Percentiles rank a stretch among this genome's conserved stretches.
Evolutionary conservation across 2,888 invertebrate genomes (phyloP).

Genomic region (Lasioglossum leucozonium): DNA sequence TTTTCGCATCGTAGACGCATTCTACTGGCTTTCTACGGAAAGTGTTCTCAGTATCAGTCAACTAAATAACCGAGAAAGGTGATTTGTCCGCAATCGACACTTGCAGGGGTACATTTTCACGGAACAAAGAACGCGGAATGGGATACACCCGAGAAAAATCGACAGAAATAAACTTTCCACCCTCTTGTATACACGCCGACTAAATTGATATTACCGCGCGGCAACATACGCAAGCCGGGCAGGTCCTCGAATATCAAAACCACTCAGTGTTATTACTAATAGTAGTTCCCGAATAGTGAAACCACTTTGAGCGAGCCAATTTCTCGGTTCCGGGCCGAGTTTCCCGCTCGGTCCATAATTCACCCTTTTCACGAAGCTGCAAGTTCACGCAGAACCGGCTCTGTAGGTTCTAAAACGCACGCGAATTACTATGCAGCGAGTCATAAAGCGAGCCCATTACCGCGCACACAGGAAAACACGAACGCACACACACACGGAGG

Average conservation of each 20-base stretch:
- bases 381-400: slow-evolving; percentile 4
- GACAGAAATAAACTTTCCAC: slow-evolving; percentile 1
- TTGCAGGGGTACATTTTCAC: neutral
- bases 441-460: slow-evolving; percentile 5
- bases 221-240: neutral
- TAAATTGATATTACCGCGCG: slow-evolving; percentile 4
- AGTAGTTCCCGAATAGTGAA: slow-evolving; percentile 14
- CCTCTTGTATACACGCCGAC: neutral
- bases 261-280: slow-evolving; percentile 16
- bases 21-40: neutral
- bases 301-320: neutral
- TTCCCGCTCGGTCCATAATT: neutral
- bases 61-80: neutral
- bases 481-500: too few species aligned
- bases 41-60: neutral
- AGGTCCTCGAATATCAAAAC: slow-evolving; percentile 5
- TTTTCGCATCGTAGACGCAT: neutral
- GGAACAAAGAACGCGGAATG: neutral
- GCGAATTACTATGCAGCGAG: slow-evolving; percentile 20
- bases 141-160: neutral
- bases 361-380: slow-evolving; percentile 7
- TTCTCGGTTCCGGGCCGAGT: neutral
- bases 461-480: neutral
- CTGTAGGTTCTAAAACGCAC: neutral
- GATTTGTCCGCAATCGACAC: neutral